These are phyloP conservation scores for Drosophila arawakana DNA, from an alignment of 1,140 invertebrate genomes.

Conservation along the genomic window DNA sequence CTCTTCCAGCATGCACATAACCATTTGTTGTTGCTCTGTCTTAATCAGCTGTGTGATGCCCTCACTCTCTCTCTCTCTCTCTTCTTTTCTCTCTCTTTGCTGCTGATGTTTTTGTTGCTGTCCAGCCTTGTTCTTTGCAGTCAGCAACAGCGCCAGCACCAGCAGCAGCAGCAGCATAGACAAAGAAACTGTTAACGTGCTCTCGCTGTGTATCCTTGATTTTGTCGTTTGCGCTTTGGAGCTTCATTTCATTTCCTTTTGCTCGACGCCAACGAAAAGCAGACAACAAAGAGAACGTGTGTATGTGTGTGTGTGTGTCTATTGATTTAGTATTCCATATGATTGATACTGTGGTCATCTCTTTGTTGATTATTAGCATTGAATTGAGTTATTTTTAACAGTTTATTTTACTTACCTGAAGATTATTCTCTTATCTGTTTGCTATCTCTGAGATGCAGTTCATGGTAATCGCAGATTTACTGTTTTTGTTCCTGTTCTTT, in stretches of 20 bases:
- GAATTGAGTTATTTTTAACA: conserved; percentile 2
- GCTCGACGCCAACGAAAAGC: conserved; percentile 31
- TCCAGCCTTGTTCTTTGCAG: conserved; percentile 22
- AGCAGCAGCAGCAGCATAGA: conserved; percentile 23
- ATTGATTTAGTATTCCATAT: conserved; percentile 37
- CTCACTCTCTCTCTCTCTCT: background rate
- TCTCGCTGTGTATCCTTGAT: conserved; percentile 64
- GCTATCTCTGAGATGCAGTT: background rate
- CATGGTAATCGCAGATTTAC: background rate
- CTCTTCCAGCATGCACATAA: conserved; percentile 1
- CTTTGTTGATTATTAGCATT: background rate
- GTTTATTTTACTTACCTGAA: background rate
- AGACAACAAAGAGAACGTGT: conserved; percentile 66
- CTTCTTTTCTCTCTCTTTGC: background rate
- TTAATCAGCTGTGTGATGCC: conserved; percentile 66
- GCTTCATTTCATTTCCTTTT: conserved; percentile 60
- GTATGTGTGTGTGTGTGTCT: conserved; percentile 2
- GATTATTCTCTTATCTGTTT: background rate
- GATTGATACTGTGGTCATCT: conserved; percentile 25
- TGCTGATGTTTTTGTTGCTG: conserved; percentile 22
- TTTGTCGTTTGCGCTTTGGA: conserved; percentile 42
- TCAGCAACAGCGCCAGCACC: background rate
- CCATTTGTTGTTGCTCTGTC: conserved; percentile 31
- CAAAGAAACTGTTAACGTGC: conserved; percentile 68
- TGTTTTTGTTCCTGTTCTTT: background rate